Conservation (phyloP, 2,113 vertebrate genomes). For the Reinhardtius hippoglossoides region DNA sequence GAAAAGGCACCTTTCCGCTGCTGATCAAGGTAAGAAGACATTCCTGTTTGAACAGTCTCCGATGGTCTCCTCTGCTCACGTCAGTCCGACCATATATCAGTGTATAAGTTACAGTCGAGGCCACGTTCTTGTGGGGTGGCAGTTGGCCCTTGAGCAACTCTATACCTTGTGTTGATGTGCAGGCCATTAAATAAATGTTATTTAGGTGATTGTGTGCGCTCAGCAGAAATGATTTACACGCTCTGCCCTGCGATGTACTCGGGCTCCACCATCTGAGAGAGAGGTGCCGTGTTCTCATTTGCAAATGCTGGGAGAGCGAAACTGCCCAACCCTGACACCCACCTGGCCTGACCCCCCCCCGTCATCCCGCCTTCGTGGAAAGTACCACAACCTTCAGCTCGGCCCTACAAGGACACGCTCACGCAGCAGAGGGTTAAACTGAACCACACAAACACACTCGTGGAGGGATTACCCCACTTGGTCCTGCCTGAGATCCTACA, state of each 20-base stretch:
- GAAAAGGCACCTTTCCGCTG: conserved; percentile 62
- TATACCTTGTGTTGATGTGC: conserved; percentile 46
- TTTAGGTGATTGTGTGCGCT: conserved; percentile 42
- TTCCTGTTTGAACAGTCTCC: not conserved
- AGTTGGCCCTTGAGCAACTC: conserved; percentile 29
- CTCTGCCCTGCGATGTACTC: conserved; percentile 47
- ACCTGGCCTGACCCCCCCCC: not conserved
- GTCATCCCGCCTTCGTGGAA: conserved; percentile 30
- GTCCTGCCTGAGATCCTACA: not conserved
- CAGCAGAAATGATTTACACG: conserved; percentile 67
- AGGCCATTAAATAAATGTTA: conserved; percentile 64
- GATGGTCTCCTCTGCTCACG: not conserved
- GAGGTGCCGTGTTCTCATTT: conserved; percentile 22
- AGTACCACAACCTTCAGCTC: conserved; percentile 24
- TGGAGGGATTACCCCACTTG: conserved; percentile 12
- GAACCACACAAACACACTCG: not conserved
- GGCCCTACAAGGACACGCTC: conserved; percentile 20
- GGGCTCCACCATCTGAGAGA: conserved; percentile 31
- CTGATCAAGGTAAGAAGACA: conserved; percentile 69
- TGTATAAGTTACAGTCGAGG: conserved; percentile 16
- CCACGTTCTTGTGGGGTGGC: conserved; percentile 21
- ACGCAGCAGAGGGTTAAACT: too few species aligned
- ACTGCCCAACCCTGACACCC: not conserved
- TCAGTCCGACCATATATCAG: not conserved
- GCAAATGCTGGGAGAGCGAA: not conserved